Evolutionary conservation across 2,888 invertebrate genomes (phyloP).

Genomic region (Lagria hirta): DNA sequence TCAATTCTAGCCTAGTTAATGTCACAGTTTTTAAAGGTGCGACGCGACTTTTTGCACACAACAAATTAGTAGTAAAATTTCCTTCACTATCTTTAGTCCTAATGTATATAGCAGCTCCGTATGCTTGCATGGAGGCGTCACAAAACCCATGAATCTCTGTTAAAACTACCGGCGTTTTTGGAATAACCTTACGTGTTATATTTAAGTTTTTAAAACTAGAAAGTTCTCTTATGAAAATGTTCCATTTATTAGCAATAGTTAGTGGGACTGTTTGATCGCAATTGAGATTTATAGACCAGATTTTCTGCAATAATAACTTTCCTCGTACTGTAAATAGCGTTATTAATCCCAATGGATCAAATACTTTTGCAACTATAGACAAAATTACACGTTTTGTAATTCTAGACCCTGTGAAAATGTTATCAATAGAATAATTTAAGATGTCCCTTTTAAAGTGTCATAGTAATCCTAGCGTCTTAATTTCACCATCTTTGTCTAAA

Average conservation of each 20-base stretch:
- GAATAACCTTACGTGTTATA: background rate
- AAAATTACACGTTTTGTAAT: slow-evolving; percentile 13
- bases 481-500: background rate
- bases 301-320: slow-evolving; percentile 18
- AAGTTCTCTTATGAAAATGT: slow-evolving; percentile 2
- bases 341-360: slow-evolving; percentile 21
- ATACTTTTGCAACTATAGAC: slow-evolving; percentile 8
- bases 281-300: slow-evolving; percentile 11
- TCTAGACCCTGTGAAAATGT: background rate
- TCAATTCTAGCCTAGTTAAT: too few species aligned
- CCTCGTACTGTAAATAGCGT: slow-evolving; percentile 7
- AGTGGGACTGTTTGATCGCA: slow-evolving; percentile 22
- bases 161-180: background rate
- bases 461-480: background rate
- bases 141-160: background rate
- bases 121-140: background rate
- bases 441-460: background rate
- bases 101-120: background rate
- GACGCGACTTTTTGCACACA: too few species aligned
- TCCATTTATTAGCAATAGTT: slow-evolving; percentile 6
- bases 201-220: background rate
- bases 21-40: too few species aligned
- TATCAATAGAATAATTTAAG: background rate
- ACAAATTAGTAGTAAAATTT: background rate
- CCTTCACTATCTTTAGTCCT: background rate